Evolutionary conservation across 2,797 vertebrate genomes (phyloP), one percentile per base, ranked within the genome.

Genomic region (Lates japonicus): DNA sequence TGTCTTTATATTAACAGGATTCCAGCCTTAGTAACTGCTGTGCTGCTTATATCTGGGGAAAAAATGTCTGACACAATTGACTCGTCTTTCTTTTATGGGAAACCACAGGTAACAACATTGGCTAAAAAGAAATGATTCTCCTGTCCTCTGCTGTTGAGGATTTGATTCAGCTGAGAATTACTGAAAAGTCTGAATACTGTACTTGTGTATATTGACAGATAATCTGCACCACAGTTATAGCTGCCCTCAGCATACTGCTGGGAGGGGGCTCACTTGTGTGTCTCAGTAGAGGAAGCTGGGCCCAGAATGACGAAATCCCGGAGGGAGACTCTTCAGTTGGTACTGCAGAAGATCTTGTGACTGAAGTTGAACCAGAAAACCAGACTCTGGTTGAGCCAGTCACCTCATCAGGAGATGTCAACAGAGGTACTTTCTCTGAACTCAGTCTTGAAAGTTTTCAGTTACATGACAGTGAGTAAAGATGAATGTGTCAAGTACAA

Each of bases 61-160:
- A 96, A 90, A 83, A 91, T 75, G 61, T 37, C 79, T 10, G 75
- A 94, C 48, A 95, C 87, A 11, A 95, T 96, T 70, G 97, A 99
- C 91, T 96, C 96, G 0, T 95, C 96, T 0, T 97, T 97, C 92
- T 98, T 99, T 94, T 99, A 98, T 68, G 98, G 97, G 76, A 96
- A 92, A 80, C 55, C 93, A n/a, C 98, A 99, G 97, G 98, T 99
- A 95, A 70, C 76, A 25, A 16, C 39, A 60, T 17, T 29, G 25
- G 25, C 25, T 29, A 0, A 46, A 3, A 8, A 1, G 5, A 60
- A 51, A 37, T 74, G 1, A 33, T 64, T 59, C 39, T 51, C 9
- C 0, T 51, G 2, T 73, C 31, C 51, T 49, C 10, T 60, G 33
- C 12, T 2, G n/a, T 70, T 76, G 31, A 39, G 12, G 31, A 52